Evolutionary conservation across 2,113 vertebrate genomes (phyloP).

Genomic region (Paramormyrops kingsleyae): DNA sequence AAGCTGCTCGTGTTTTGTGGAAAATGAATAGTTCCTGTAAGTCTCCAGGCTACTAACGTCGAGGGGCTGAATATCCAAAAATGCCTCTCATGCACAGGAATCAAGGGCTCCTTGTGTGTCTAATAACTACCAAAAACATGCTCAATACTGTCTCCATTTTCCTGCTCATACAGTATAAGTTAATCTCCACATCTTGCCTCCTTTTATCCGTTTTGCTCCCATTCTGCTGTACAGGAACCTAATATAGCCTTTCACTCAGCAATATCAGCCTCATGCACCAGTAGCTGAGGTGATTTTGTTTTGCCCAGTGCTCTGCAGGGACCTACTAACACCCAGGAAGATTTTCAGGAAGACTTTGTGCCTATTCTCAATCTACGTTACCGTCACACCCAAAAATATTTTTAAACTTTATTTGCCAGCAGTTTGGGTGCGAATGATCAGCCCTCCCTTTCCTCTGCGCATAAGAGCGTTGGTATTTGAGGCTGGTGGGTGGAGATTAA

Average conservation of each 20-base stretch:
- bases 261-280: neutral
- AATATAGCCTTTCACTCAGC: neutral
- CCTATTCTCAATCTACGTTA: neutral
- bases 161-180: neutral
- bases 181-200: neutral
- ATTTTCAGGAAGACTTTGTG: neutral
- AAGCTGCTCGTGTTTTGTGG: neutral
- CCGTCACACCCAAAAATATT: neutral
- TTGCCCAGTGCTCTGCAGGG: neutral
- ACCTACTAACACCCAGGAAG: neutral
- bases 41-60: neutral
- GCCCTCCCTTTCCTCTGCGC: neutral
- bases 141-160: neutral
- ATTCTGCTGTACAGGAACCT: neutral
- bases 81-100: neutral
- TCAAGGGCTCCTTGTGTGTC: neutral
- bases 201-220: neutral
- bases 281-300: neutral
- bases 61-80: neutral
- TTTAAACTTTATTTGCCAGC: neutral
- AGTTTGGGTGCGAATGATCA: neutral
- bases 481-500: neutral
- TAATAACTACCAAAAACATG: neutral
- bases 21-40: conserved; percentile 10
- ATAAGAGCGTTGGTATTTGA: neutral